A percentile compares a stretch with the other conserved stretches of the same genome.
Evolutionary conservation across 2,113 vertebrate species (phyloP).

Genomic region (Halichoerus grypus): DNA sequence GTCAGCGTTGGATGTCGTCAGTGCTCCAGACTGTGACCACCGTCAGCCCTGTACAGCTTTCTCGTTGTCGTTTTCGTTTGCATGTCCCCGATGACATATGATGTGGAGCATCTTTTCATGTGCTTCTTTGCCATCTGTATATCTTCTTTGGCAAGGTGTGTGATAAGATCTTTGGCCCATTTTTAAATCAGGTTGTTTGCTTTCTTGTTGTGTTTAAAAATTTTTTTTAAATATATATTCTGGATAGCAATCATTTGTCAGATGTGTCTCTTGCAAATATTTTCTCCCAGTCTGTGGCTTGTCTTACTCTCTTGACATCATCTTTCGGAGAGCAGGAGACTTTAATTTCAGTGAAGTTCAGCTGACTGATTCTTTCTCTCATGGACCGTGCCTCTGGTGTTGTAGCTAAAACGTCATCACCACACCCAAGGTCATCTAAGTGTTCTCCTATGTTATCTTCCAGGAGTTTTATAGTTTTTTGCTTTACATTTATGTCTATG

Average conservation of each 20-base stretch:
- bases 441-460: not conserved
- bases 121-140: not conserved
- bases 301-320: not conserved
- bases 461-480: not conserved
- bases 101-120: not conserved
- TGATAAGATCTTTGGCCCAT: not conserved
- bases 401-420: not conserved
- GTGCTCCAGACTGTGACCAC: rapidly evolving
- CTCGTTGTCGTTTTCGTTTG: not conserved
- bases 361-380: not conserved
- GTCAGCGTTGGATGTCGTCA: rapidly evolving
- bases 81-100: not conserved
- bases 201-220: not conserved
- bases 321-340: not conserved
- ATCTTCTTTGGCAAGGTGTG: not conserved
- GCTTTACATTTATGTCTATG: not conserved
- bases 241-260: not conserved
- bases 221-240: not conserved
- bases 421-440: not conserved
- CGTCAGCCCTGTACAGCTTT: not conserved
- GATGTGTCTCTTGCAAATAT: not conserved
- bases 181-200: not conserved
- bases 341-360: not conserved
- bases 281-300: not conserved
- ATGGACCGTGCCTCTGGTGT: not conserved